phyloP scores from a whole-genome alignment of 1,140 invertebrate species.

The Aphelinus certus region DNA sequence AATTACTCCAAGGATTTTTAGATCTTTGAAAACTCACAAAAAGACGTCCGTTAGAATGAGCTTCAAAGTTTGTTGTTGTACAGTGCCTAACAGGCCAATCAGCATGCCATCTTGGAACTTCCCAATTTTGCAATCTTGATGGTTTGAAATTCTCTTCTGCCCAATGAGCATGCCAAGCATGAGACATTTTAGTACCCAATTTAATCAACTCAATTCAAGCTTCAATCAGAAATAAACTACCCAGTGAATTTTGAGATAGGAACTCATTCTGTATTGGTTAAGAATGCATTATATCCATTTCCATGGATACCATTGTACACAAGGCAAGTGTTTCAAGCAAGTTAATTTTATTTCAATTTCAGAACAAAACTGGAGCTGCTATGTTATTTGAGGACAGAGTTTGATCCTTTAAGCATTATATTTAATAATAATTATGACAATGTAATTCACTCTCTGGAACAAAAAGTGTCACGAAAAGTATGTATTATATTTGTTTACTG shows the following conservation, averaged over 20 bases:
- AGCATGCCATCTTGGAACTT: conserved; percentile 54
- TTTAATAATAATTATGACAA: conserved; percentile 74
- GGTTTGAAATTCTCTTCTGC: conserved; percentile 49
- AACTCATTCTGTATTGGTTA: not conserved
- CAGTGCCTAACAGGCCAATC: conserved; percentile 49
- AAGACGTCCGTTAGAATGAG: conserved; percentile 48
- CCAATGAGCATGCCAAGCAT: conserved; percentile 54
- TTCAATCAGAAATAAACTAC: too few species aligned
- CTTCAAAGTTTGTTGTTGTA: conserved; percentile 47
- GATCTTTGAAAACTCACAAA: conserved; percentile 39
- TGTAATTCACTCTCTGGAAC: conserved; percentile 79
- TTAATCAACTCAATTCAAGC: too few species aligned
- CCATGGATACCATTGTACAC: conserved; percentile 35
- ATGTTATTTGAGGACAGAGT: conserved; percentile 75
- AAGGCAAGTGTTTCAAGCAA: conserved; percentile 5
- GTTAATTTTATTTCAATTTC: conserved; percentile 48
- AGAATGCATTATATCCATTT: conserved; percentile 25
- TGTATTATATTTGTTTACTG: conserved; percentile 29
- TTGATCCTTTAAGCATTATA: conserved; percentile 75
- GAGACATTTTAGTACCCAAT: conserved; percentile 47
- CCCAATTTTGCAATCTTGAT: conserved; percentile 51
- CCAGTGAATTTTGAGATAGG: too few species aligned
- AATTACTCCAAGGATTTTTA: conserved; percentile 42
- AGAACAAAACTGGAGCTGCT: conserved; percentile 71
- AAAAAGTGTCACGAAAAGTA: conserved; percentile 77